Percentiles rank a stretch among this genome's conserved stretches.
Conservation (phyloP, 2,888 invertebrate species). For the Endomychus coccineus region DNA sequence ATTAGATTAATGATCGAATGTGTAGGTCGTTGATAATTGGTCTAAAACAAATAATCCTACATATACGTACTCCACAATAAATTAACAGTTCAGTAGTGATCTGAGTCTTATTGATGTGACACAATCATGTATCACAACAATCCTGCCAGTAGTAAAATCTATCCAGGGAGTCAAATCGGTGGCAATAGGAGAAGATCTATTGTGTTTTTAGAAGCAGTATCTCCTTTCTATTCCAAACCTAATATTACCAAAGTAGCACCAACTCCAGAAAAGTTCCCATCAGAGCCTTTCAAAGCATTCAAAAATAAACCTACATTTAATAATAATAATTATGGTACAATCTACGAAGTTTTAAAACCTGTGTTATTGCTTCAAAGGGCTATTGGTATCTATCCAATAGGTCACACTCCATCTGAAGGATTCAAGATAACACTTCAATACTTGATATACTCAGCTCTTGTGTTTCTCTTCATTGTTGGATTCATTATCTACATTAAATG, state of each 20-base stretch:
- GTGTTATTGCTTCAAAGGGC: constrained; percentile 45
- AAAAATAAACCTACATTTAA: constrained; percentile 12
- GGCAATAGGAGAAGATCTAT: constrained; percentile 13
- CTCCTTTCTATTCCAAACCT: constrained; percentile 24
- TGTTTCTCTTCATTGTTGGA: constrained; percentile 40
- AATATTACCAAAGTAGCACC: constrained; percentile 33
- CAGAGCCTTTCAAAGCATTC: constrained; percentile 10
- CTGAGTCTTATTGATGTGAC: not conserved
- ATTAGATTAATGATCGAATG: too few relatives aligned
- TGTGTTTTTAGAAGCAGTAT: constrained; percentile 34
- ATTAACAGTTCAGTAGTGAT: not conserved
- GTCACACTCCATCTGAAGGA: constrained; percentile 45
- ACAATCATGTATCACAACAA: constrained; percentile 20
- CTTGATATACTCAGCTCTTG: constrained; percentile 51
- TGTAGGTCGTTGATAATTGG: constrained; percentile 22
- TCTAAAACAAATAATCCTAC: constrained; percentile 19
- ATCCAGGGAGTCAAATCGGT: constrained; percentile 19
- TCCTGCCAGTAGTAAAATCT: constrained; percentile 10
- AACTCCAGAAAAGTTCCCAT: constrained; percentile 18
- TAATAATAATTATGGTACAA: constrained; percentile 30
- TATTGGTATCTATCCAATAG: constrained; percentile 58
- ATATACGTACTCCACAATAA: constrained; percentile 12
- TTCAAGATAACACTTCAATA: constrained; percentile 46
- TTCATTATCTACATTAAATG: constrained; percentile 50
- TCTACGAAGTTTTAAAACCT: constrained; percentile 45